These are phyloP conservation scores for Rotaria macrura DNA, from an alignment of 2,888 invertebrate species.

Conservation along the genomic window DNA sequence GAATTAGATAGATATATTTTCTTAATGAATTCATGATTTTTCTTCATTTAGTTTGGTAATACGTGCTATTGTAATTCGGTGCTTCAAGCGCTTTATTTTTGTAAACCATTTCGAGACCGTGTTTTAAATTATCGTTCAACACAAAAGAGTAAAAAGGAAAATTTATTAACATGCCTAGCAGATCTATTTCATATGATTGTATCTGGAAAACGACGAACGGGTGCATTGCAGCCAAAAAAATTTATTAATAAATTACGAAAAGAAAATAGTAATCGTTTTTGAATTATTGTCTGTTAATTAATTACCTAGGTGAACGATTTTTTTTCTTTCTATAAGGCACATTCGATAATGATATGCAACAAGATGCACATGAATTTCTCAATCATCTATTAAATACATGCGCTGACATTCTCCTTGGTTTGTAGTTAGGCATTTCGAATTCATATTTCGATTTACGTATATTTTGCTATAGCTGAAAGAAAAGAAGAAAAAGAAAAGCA, in stretches of 20 bases:
- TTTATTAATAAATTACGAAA: constrained; percentile 93
- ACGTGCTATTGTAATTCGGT: constrained; percentile 99
- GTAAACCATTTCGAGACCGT: constrained; percentile 93
- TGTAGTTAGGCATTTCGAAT: not conserved
- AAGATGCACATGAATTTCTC: constrained; percentile 98
- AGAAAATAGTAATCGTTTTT: constrained; percentile 70
- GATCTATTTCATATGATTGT: constrained; percentile 98
- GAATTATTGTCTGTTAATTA: not conserved
- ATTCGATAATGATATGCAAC: constrained; percentile 99
- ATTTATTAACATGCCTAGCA: constrained; percentile 87
- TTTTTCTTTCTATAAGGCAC: constrained; percentile 63
- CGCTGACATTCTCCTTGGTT: constrained; percentile 66
- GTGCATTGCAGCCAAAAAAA: constrained; percentile 97
- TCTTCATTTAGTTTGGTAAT: constrained; percentile 70
- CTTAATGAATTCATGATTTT: too few species aligned
- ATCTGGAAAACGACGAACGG: constrained; percentile 97
- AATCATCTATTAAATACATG: constrained; percentile 97
- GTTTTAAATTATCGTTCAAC: not conserved
- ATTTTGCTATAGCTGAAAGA: not conserved
- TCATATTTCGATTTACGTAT: not conserved
- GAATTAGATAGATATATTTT: too few species aligned
- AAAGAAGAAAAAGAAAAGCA: constrained; percentile 18
- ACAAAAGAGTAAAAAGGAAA: constrained; percentile 63
- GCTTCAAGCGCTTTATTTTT: constrained; percentile 95
- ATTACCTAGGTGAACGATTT: too few species aligned